Percentiles rank a stretch among this genome's conserved stretches.
These are phyloP conservation scores for Argyrosomus regius DNA, from an alignment of 2,797 vertebrate genomes.

Conservation along the genomic window DNA sequence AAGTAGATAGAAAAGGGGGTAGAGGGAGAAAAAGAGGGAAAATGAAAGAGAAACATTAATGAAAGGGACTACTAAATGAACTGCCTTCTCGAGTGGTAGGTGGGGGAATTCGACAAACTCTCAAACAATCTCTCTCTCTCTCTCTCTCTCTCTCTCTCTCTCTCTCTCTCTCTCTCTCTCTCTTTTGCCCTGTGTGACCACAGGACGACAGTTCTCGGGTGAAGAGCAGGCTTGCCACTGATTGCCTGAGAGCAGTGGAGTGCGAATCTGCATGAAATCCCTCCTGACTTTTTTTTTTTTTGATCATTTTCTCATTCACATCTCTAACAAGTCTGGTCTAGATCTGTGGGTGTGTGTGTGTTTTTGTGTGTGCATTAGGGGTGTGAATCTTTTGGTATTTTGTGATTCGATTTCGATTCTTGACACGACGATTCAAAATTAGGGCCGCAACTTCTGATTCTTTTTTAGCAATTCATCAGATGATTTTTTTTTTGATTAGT, in stretches of 20 bases:
- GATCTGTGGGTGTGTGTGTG: conserved; percentile 39
- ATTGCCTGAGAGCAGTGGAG: conserved; percentile 78
- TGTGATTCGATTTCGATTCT: too few relatives aligned
- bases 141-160: conserved; percentile 35
- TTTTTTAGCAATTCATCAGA: too few relatives aligned
- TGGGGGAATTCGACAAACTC: conserved; percentile 66
- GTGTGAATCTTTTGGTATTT: too few relatives aligned
- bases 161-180: conserved; percentile 21
- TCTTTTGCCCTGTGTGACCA: conserved; percentile 72
- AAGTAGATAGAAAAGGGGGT: conserved; percentile 62
- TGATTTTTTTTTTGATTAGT: too few relatives aligned
- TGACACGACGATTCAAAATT: too few relatives aligned
- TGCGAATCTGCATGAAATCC: conserved; percentile 81
- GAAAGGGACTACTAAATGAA: conserved; percentile 84
- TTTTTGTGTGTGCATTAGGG: neutral
- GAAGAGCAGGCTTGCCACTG: conserved; percentile 71
- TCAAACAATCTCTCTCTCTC: conserved; percentile 23
- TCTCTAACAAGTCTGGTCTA: conserved; percentile 72
- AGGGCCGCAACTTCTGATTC: too few relatives aligned
- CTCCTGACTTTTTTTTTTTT: conserved; percentile 63
- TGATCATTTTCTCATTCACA: conserved; percentile 76
- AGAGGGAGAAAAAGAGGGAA: conserved; percentile 51
- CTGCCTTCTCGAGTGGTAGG: conserved; percentile 70
- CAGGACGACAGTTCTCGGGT: conserved; percentile 66
- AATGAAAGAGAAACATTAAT: conserved; percentile 84